Base-by-base conservation (phyloP, 2,113 vertebrate species). In the Phrynosoma platyrhinos region DNA sequence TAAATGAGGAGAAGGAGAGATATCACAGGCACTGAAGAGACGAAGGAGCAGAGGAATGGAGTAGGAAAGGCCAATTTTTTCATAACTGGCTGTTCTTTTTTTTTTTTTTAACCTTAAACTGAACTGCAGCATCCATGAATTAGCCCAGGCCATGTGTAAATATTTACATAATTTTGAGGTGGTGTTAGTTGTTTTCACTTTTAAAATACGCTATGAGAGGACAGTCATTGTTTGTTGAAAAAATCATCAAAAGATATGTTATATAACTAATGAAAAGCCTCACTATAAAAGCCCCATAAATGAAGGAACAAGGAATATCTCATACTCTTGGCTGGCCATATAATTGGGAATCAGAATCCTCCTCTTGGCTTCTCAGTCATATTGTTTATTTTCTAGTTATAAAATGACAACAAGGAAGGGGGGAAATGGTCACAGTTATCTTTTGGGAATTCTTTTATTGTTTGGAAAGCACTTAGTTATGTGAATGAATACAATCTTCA, bases 261-360 rank as follows among this genome's bases (percentile, higher is more conserved):
- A 32, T 18, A 52, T 78, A 47, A 86, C 25, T 52, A 68, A n/a
- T 66, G 32, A 58, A 78, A 78, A 21, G 27, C 74, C 40, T 66
- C 14, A 8, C 8, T 58, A 78, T n/a, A 85, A 85, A 77, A 2
- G 2, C 36, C 40, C 40, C 30, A 13, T 32, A 78, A 86, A 42
- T 77, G 58, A 3, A 27, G 12, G 40, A 30, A 12, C 27, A 82
- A 87, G 23, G 7, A 20, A 66, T 52, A n/a, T 53, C 20, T 66
- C 58, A 52, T 83, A 52, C 8, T 83, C 81, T 42, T 79, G 83
- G 79, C 21, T 77, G 84, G 79, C 18, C 1, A 13, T 66, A 89
- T 66, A n/a, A 84, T 66, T 76, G 14, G 1, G 6, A 14, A 64
- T 89, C 90, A 82, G 40, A 30, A 88, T 25, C 87, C 87, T 76